phyloP scores from a whole-genome alignment of 2,888 invertebrate species.

The Drosophila tripunctata region DNA sequence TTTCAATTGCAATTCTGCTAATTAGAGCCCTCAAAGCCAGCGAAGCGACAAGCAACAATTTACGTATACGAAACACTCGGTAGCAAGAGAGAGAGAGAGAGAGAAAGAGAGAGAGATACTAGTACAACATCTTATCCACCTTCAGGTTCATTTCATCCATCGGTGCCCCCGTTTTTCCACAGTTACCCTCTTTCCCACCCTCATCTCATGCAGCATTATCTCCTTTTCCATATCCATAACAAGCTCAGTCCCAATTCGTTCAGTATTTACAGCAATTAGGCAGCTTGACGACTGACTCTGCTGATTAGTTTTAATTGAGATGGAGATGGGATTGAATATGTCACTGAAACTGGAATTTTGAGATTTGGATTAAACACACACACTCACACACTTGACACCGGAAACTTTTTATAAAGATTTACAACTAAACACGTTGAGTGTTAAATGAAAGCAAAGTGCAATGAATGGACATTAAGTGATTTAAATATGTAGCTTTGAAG shows the following conservation, averaged over 20 bases:
- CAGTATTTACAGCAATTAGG: slow-evolving; percentile 57
- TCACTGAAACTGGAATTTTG: slow-evolving; percentile 16
- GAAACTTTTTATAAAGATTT: background rate
- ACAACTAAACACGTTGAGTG: slow-evolving; percentile 5
- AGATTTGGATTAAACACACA: slow-evolving; percentile 6
- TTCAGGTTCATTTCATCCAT: too few relatives aligned
- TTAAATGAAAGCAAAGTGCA: slow-evolving; percentile 17
- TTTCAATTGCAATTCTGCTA: slow-evolving; percentile 16
- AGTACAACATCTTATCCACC: background rate
- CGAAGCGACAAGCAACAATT: slow-evolving; percentile 40
- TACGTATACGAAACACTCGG: slow-evolving; percentile 13
- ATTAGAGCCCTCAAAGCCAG: slow-evolving; percentile 23
- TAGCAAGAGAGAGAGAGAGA: too few relatives aligned
- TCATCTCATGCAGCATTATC: too few relatives aligned
- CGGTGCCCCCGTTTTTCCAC: too few relatives aligned
- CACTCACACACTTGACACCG: background rate
- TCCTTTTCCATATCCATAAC: slow-evolving; percentile 5
- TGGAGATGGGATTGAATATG: slow-evolving; percentile 27
- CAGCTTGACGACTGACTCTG: slow-evolving; percentile 34
- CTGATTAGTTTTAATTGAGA: slow-evolving; percentile 72
- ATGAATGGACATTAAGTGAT: slow-evolving; percentile 5
- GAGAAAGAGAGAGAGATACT: too few relatives aligned
- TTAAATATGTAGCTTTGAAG: background rate
- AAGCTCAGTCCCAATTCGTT: slow-evolving; percentile 27
- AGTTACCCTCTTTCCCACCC: background rate